phyloP scores from a whole-genome alignment of 2,797 vertebrate species.

The Lophotriccus pileatus region DNA sequence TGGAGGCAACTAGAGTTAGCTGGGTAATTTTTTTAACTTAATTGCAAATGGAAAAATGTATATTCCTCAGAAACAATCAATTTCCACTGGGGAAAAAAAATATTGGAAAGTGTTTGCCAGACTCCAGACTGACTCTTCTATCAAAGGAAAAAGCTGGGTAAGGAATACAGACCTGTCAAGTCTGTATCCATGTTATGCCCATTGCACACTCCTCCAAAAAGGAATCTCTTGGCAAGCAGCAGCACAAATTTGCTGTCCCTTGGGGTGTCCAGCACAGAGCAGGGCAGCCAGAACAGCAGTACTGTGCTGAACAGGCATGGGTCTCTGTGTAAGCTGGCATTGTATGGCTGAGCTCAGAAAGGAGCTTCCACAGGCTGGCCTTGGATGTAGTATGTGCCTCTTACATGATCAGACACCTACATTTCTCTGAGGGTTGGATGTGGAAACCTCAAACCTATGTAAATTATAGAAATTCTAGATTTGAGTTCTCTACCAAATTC shows the following conservation, averaged over 20 bases:
- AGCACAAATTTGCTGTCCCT: not conserved
- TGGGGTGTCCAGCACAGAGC: not conserved
- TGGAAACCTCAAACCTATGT: not conserved
- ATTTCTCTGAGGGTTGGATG: not conserved
- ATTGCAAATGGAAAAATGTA: not conserved
- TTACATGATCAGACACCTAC: rapidly evolving
- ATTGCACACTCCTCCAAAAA: not conserved
- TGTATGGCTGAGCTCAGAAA: rapidly evolving
- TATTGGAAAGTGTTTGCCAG: not conserved
- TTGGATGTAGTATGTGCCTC: not conserved
- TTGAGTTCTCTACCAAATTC: not conserved
- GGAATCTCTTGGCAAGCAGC: not conserved
- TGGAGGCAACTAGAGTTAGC: not conserved
- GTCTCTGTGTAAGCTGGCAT: not conserved
- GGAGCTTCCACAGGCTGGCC: not conserved
- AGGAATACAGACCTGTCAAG: not conserved
- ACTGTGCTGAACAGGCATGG: not conserved
- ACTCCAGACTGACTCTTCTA: not conserved
- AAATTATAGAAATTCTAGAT: not conserved
- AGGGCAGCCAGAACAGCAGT: not conserved
- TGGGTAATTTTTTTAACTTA: not conserved
- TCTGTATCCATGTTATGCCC: not conserved
- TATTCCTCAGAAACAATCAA: not conserved
- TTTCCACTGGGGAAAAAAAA: not conserved
- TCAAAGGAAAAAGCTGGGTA: not conserved